phyloP scores from a whole-genome alignment of 2,888 invertebrate genomes.

The Morpho helenor region DNA sequence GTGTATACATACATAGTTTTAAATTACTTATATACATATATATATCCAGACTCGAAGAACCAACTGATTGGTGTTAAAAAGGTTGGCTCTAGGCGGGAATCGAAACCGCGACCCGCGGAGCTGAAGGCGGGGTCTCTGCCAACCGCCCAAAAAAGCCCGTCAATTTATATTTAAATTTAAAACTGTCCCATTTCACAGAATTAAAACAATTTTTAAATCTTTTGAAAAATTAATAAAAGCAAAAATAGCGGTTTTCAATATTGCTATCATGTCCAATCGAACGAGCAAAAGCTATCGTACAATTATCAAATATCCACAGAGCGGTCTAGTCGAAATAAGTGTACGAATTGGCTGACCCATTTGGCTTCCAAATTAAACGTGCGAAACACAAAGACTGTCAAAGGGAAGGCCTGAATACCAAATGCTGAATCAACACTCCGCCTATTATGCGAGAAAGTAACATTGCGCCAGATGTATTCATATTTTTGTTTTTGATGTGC shows the following conservation, averaged over 20 bases:
- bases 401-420: constrained; percentile 51
- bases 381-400: constrained; percentile 7
- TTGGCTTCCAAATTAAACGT: constrained; percentile 65
- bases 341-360: constrained; percentile 58
- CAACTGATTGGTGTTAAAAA: too few relatives aligned
- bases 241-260: constrained; percentile 5
- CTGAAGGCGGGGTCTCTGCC: too few relatives aligned
- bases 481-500: constrained; percentile 24
- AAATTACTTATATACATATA: too few relatives aligned
- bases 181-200: too few relatives aligned
- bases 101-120: too few relatives aligned
- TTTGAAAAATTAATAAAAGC: background rate
- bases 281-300: constrained; percentile 16
- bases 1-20: too few relatives aligned
- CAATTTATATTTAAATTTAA: too few relatives aligned
- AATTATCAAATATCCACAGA: constrained; percentile 19
- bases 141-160: too few relatives aligned
- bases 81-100: too few relatives aligned
- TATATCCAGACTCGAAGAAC: too few relatives aligned
- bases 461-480: constrained; percentile 28
- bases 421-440: constrained; percentile 57
- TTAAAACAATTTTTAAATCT: too few relatives aligned
- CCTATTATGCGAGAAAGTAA: constrained; percentile 36
- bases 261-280: constrained; percentile 15
- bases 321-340: constrained; percentile 44